Percentiles rank a stretch among this genome's conserved stretches.
These are phyloP conservation scores for Calycopis cecrops DNA, from an alignment of 1,140 invertebrate genomes.

Conservation along the genomic window DNA sequence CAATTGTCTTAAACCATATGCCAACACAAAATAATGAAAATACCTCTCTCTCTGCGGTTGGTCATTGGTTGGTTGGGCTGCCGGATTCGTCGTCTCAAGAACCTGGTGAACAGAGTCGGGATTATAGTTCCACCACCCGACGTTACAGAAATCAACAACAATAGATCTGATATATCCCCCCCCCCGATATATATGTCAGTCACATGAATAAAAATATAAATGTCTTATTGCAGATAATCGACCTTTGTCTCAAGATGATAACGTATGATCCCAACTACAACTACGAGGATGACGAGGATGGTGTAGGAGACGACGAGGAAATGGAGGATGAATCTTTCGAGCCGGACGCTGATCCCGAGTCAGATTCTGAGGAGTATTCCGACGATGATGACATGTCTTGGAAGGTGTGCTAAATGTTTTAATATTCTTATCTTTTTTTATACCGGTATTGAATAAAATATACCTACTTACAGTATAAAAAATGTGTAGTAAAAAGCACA, in stretches of 20 bases:
- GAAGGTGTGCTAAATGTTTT: constrained; percentile 89
- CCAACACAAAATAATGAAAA: too few relatives aligned
- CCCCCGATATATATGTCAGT: not conserved
- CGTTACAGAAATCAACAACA: too few relatives aligned
- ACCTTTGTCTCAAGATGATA: constrained; percentile 93
- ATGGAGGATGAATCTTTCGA: constrained; percentile 83
- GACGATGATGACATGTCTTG: constrained; percentile 99
- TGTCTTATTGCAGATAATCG: constrained; percentile 82
- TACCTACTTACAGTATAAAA: too few relatives aligned
- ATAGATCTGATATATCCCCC: too few relatives aligned
- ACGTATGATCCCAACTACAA: constrained; percentile 99
- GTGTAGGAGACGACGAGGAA: constrained; percentile 80
- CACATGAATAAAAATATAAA: not conserved
- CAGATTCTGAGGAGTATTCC: constrained; percentile 94
- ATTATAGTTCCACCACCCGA: too few relatives aligned
- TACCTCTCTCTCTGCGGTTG: too few relatives aligned
- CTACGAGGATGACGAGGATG: constrained; percentile 88
- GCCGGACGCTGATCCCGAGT: constrained; percentile 75
- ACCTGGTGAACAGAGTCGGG: too few relatives aligned
- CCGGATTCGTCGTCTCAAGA: too few relatives aligned
- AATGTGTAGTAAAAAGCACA: too few relatives aligned
- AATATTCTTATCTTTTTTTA: too few relatives aligned
- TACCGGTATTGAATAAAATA: not conserved
- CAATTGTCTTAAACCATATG: too few relatives aligned
- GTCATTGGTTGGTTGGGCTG: too few relatives aligned